Evolutionary conservation across 2,888 invertebrate species (phyloP).

Genomic region (Geophilus truncorum): DNA sequence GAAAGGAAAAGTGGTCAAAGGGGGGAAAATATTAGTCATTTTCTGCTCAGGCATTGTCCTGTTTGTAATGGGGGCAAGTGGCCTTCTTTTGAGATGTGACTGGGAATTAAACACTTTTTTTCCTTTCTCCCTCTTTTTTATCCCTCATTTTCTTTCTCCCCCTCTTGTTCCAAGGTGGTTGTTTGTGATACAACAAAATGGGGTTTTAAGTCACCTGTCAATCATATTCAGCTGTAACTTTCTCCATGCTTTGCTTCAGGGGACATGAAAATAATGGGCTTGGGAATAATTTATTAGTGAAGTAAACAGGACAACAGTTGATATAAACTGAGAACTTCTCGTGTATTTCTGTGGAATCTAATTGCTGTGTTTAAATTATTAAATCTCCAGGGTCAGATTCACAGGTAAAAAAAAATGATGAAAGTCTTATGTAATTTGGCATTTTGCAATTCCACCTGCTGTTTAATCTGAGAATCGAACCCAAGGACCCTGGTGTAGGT

Average conservation of each 20-base stretch:
- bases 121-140: background rate
- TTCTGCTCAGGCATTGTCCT: conserved; percentile 2
- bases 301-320: background rate
- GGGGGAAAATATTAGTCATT: no score
- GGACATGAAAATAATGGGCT: background rate
- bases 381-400: background rate
- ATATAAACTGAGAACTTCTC: background rate
- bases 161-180: background rate
- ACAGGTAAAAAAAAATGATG: no score
- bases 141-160: background rate
- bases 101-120: background rate
- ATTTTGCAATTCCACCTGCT: no score
- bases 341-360: background rate
- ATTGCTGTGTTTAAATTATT: background rate
- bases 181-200: background rate
- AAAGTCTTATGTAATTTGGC: background rate
- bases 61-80: background rate
- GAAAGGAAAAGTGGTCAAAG: background rate
- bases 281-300: background rate
- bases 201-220: background rate
- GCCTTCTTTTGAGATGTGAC: no score
- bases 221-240: background rate
- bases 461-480: no score
- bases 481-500: no score
- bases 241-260: background rate